Conservation (phyloP, 2,888 invertebrate species). For the Epicampocera succincta region DNA sequence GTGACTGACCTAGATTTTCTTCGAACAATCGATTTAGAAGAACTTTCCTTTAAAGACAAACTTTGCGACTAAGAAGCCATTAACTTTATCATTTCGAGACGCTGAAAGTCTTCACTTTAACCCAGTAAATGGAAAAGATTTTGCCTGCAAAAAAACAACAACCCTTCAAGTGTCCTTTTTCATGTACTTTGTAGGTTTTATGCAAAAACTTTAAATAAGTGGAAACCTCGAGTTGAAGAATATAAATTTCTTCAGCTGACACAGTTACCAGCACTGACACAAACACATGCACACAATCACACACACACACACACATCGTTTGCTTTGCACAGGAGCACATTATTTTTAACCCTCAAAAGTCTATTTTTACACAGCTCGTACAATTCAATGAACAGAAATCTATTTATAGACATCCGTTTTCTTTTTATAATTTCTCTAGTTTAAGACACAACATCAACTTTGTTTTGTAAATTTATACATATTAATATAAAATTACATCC, state of each 20-base stretch:
- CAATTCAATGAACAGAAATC: slow-evolving; percentile 18
- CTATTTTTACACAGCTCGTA: slow-evolving; percentile 51
- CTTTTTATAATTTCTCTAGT: slow-evolving; percentile 21
- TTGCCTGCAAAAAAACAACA: slow-evolving; percentile 7
- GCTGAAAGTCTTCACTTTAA: slow-evolving; percentile 12
- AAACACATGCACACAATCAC: too few relatives aligned
- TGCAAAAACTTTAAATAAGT: not conserved
- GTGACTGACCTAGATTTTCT: not conserved
- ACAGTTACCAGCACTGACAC: slow-evolving; percentile 6
- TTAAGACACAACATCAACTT: slow-evolving; percentile 38
- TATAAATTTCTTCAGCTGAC: not conserved
- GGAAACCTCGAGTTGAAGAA: slow-evolving; percentile 1
- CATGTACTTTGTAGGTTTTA: not conserved
- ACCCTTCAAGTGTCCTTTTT: slow-evolving; percentile 9
- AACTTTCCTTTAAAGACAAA: not conserved
- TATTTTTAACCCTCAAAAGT: slow-evolving; percentile 47
- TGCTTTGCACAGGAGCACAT: not conserved
- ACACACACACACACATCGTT: too few relatives aligned
- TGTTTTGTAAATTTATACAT: not conserved
- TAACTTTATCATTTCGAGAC: not conserved
- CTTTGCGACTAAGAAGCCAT: not conserved
- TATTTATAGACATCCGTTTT: slow-evolving; percentile 47
- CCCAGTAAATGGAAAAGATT: slow-evolving; percentile 26
- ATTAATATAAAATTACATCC: slow-evolving; percentile 10
- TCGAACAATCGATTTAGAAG: not conserved